Evolutionary conservation across 2,113 vertebrate species (phyloP).

Genomic region (Oryctolagus cuniculus): mOryCun1.1 NC_091440.1:126774501-126775000

Average conservation of each 20-base stretch:
- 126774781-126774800: not conserved
- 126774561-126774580: not conserved
- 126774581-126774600: not conserved
- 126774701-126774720: not conserved
- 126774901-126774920: not conserved
- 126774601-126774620: not conserved
- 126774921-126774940: not conserved
- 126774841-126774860: conserved; percentile 50
- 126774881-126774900: conserved; percentile 63
- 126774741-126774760: not conserved
- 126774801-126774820: conserved; percentile 13
- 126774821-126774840: conserved; percentile 43
- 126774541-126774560: conserved; percentile 17
- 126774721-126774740: conserved; percentile 15
- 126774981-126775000: not conserved
- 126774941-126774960: not conserved
- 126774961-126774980: conserved; percentile 36
- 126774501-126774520: not conserved
- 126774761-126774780: conserved; percentile 68
- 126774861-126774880: conserved; percentile 1
- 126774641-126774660: not conserved
- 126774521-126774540: not conserved
- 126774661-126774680: not conserved
- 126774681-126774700: not conserved
- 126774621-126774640: not conserved